phyloP scores from a whole-genome alignment of 37 sponge, comb jelly and placozoan genomes.

The Hormiphora californensis region DNA sequence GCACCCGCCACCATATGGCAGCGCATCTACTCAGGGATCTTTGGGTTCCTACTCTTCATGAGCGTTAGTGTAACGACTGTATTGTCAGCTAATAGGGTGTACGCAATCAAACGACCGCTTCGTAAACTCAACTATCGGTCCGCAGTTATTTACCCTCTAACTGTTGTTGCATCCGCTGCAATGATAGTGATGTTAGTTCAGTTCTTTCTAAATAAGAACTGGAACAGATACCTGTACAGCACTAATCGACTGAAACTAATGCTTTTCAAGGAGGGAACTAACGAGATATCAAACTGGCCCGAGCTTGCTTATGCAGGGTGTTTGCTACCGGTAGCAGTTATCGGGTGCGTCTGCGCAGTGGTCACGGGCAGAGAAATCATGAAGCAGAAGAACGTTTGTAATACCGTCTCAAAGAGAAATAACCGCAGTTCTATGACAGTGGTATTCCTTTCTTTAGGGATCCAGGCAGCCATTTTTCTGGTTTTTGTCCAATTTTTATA shows the following conservation, averaged over 20 bases:
- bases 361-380: neutral
- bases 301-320: neutral
- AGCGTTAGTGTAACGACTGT: neutral
- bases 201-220: neutral
- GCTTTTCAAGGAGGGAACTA: neutral
- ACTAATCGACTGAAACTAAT: constrained; percentile 17
- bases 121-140: neutral
- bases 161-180: neutral
- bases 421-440: neutral
- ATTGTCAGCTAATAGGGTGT: constrained; percentile 7
- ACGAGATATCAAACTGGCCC: neutral
- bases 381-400: neutral
- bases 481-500: neutral
- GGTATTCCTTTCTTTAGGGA: neutral
- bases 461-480: neutral
- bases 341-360: neutral
- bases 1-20: neutral
- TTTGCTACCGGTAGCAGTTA: neutral
- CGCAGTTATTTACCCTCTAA: neutral
- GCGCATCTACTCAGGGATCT: neutral
- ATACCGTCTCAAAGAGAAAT: neutral
- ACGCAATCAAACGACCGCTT: neutral
- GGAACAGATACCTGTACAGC: neutral
- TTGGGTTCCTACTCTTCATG: neutral
- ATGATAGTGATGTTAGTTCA: neutral